phyloP scores from a whole-genome alignment of 1,140 invertebrate species.

The Diuraphis noxia region DNA sequence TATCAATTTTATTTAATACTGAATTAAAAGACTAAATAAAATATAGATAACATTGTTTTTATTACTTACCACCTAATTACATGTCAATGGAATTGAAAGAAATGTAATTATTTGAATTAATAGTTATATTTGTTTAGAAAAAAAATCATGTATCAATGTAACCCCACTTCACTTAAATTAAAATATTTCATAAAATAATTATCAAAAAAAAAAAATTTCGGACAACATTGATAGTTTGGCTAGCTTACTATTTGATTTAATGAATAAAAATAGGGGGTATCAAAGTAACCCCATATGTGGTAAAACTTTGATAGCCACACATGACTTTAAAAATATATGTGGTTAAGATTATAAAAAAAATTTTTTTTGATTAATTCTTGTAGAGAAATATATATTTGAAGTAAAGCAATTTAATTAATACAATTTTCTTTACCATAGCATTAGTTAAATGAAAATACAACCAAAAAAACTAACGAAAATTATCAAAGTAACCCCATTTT shows the following conservation, averaged over 20 bases:
- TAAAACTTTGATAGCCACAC: neutral
- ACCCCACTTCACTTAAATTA: neutral
- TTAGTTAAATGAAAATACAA: neutral
- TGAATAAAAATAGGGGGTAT: neutral
- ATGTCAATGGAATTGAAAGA: neutral
- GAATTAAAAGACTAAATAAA: neutral
- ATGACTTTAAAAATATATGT: neutral
- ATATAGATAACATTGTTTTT: too few species aligned
- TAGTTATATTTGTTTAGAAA: neutral
- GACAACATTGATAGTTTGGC: neutral
- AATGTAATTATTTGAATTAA: neutral
- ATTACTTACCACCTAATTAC: neutral
- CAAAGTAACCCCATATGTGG: neutral
- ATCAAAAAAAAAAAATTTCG: neutral
- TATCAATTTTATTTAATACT: too few species aligned
- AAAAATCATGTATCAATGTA: neutral
- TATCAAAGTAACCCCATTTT: neutral
- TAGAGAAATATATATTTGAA: neutral
- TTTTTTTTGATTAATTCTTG: neutral
- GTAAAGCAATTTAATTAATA: neutral
- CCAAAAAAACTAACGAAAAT: neutral
- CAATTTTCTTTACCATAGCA: neutral
- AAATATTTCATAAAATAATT: conserved; percentile 1
- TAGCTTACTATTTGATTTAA: neutral
- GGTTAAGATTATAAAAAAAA: neutral